These are phyloP conservation scores for Paramormyrops hopkinsi DNA, from an alignment of 2,797 vertebrate genomes.

Conservation along the genomic window DNA sequence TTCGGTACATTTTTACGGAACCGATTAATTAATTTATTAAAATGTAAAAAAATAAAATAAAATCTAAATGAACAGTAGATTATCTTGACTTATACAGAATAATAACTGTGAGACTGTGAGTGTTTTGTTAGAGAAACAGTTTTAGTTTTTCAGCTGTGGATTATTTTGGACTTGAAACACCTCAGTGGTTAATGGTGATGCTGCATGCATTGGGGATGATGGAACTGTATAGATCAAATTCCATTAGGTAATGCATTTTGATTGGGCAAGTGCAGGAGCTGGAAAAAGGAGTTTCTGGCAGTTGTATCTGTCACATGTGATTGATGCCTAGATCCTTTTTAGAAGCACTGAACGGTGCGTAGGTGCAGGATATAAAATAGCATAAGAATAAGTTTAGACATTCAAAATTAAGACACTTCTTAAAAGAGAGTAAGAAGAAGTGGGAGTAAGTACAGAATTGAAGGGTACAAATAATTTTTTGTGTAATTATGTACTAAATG, in stretches of 20 bases:
- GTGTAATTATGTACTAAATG: background rate
- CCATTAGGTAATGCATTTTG: constrained; percentile 20
- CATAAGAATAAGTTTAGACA: background rate
- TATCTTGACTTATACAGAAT: background rate
- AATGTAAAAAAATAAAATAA: background rate
- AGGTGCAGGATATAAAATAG: background rate
- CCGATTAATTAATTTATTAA: background rate
- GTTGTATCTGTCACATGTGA: background rate
- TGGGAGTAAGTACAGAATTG: background rate
- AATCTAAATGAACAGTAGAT: background rate
- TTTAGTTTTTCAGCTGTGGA: background rate
- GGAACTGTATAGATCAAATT: background rate
- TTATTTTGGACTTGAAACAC: background rate
- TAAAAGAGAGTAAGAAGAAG: background rate
- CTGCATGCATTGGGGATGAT: background rate
- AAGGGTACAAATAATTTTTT: background rate
- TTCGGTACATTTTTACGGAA: background rate
- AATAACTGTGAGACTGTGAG: background rate
- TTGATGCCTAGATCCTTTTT: background rate
- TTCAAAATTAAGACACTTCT: background rate
- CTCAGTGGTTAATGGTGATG: background rate
- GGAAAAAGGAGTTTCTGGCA: background rate
- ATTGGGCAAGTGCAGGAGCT: background rate
- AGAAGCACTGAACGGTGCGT: background rate
- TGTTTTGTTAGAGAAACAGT: background rate